These are phyloP conservation scores for Falco punctatus DNA, from an alignment of 2,113 vertebrate genomes.

Conservation along the genomic window DNA sequence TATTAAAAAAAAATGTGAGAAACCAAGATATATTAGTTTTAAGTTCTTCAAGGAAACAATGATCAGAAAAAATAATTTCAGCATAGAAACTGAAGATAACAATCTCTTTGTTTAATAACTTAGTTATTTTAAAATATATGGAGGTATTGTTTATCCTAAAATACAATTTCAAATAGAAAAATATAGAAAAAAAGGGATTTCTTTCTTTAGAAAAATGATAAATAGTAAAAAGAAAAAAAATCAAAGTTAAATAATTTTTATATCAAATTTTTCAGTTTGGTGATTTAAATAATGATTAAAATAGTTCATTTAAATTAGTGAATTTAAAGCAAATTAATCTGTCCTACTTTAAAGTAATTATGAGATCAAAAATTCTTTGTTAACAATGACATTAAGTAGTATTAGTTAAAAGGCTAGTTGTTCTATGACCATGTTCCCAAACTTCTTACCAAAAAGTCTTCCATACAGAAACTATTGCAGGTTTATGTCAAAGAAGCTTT, in stretches of 20 bases:
- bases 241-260: neutral
- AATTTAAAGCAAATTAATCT: conserved; percentile 40
- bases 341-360: conserved; percentile 6
- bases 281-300: neutral
- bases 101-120: neutral
- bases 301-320: neutral
- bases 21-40: neutral
- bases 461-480: neutral
- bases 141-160: neutral
- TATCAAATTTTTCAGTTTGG: neutral
- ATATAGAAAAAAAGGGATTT: neutral
- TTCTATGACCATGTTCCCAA: neutral
- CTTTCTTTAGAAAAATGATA: neutral
- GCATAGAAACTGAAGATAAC: neutral
- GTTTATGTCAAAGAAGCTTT: neutral
- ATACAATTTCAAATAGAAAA: neutral
- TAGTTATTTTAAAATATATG: neutral
- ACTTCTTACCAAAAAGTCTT: neutral
- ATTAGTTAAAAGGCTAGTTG: neutral
- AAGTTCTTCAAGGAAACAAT: neutral
- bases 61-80: neutral
- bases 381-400: neutral
- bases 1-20: neutral
- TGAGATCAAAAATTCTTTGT: neutral
- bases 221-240: neutral